Evolutionary conservation across 2,888 invertebrate species (phyloP).

Genomic region (Perithous albicinctus): DNA sequence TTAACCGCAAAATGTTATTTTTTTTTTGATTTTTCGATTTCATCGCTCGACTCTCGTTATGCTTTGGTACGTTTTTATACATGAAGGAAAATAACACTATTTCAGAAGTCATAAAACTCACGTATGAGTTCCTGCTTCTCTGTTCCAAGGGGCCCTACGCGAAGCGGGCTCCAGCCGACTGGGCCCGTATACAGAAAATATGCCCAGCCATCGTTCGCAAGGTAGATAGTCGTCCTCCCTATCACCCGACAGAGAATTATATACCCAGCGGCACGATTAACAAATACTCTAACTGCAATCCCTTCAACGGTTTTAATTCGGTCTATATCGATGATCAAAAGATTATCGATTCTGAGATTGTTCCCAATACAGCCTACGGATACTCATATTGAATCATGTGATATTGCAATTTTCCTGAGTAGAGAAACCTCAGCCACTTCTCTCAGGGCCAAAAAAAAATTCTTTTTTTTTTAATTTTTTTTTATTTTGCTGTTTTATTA

Average conservation of each 20-base stretch:
- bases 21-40: constrained; percentile 9
- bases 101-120: constrained; percentile 81
- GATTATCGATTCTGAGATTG: constrained; percentile 33
- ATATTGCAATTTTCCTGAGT: neutral
- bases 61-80: constrained; percentile 11
- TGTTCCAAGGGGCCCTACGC: constrained; percentile 87
- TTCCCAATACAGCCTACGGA: constrained; percentile 49
- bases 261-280: constrained; percentile 58
- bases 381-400: constrained; percentile 57
- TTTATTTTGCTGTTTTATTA: constrained; percentile 15
- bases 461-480: constrained; percentile 2
- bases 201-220: constrained; percentile 86
- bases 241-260: constrained; percentile 74
- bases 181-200: constrained; percentile 86
- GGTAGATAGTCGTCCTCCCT: constrained; percentile 80
- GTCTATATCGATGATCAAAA: constrained; percentile 20
- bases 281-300: constrained; percentile 59
- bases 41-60: neutral
- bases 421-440: neutral
- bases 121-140: constrained; percentile 85
- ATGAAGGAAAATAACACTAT: constrained; percentile 45
- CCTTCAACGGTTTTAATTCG: constrained; percentile 33
- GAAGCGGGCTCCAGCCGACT: constrained; percentile 85
- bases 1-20: constrained; percentile 6
- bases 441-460: constrained; percentile 1